phyloP scores from a whole-genome alignment of 2,888 invertebrate genomes.

The Oscheius sp. region DNA sequence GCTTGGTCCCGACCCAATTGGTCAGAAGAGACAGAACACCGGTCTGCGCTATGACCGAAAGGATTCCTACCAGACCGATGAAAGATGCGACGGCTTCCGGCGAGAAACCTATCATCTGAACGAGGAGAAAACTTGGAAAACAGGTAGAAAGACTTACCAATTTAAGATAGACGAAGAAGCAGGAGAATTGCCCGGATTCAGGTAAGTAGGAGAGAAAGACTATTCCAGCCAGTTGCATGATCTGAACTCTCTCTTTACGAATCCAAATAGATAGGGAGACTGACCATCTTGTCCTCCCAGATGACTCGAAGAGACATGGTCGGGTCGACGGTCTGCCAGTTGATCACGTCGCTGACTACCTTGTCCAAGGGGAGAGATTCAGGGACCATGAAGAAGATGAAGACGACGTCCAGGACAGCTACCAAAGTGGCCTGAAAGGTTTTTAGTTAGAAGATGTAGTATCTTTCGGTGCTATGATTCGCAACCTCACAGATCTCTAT shows the following conservation, averaged over 20 bases:
- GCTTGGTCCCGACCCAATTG: constrained; percentile 85
- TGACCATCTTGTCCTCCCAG: constrained; percentile 57
- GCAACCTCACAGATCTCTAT: too few species aligned
- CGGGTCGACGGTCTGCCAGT: constrained; percentile 97
- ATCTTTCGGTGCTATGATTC: too few species aligned
- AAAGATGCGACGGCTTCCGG: constrained; percentile 95
- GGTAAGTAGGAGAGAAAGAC: constrained; percentile 97
- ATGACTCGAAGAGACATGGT: constrained; percentile 77
- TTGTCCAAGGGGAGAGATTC: constrained; percentile 96
- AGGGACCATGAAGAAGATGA: constrained; percentile 96
- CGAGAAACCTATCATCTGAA: constrained; percentile 90
- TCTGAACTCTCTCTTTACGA: constrained; percentile 75
- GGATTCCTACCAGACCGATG: constrained; percentile 94
- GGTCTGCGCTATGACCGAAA: constrained; percentile 90
- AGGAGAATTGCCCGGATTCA: constrained; percentile 96
- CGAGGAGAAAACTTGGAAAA: neutral
- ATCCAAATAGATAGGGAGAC: neutral
- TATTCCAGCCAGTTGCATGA: constrained; percentile 94
- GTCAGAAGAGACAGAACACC: constrained; percentile 48
- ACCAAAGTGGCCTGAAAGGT: constrained; percentile 86
- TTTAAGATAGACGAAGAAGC: constrained; percentile 98
- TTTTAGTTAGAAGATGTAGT: neutral
- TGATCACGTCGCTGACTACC: constrained; percentile 76
- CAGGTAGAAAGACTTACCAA: constrained; percentile 78
- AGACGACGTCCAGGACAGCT: constrained; percentile 94